phyloP scores from a whole-genome alignment of 2,797 vertebrate genomes.

The Crax fasciolata region DNA sequence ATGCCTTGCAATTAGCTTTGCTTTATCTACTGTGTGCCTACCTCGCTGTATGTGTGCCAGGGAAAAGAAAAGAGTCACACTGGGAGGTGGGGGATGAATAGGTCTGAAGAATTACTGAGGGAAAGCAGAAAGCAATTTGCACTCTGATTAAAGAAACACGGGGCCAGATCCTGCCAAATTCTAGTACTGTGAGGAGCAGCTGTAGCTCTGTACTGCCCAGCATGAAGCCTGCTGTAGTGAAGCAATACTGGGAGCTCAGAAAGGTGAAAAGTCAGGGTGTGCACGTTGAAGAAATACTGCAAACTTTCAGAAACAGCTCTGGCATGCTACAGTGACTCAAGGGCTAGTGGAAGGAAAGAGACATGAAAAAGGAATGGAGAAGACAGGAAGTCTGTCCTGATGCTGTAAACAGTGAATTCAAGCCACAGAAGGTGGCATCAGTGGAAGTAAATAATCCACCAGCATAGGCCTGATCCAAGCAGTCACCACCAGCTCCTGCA shows the following conservation, averaged over 20 bases:
- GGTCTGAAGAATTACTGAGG: not conserved
- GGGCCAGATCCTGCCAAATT: not conserved
- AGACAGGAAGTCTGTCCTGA: not conserved
- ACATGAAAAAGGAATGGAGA: not conserved
- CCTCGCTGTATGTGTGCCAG: not conserved
- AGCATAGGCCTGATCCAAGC: not conserved
- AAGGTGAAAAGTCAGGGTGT: not conserved
- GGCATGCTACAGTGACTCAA: not conserved
- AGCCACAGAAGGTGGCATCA: not conserved
- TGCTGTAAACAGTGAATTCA: not conserved
- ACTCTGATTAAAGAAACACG: not conserved
- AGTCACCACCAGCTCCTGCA: not conserved
- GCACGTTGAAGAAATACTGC: not conserved
- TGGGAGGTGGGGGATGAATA: not conserved
- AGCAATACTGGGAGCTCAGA: not conserved
- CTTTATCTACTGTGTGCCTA: not conserved
- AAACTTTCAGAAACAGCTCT: not conserved
- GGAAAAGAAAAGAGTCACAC: not conserved
- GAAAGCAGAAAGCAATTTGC: slow-evolving; percentile 24
- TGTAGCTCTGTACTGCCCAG: not conserved
- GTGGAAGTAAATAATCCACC: not conserved
- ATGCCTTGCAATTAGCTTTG: slow-evolving; percentile 23
- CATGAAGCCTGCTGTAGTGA: not conserved
- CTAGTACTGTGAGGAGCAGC: not conserved
- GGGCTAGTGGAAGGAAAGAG: not conserved